Percentiles rank a stretch among this genome's conserved stretches.
Evolutionary conservation across 1,140 invertebrate genomes (phyloP).

Genomic region (Zaprionus camerounensis): DNA sequence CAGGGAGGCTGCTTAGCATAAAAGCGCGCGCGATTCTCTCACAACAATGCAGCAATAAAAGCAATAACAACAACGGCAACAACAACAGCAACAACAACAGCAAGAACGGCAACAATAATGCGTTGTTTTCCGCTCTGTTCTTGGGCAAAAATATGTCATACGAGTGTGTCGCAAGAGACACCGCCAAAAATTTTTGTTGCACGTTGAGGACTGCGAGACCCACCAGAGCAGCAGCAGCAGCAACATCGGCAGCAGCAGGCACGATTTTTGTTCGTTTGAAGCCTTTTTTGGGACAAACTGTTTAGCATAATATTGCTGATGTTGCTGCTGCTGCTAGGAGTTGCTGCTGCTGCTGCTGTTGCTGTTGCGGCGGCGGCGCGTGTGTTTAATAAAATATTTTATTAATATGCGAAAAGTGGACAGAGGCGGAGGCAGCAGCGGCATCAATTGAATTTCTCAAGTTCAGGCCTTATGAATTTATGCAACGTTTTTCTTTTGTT

Average conservation of each 20-base stretch:
- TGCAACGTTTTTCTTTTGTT: constrained; percentile 67
- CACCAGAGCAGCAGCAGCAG: not conserved
- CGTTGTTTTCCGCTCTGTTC: constrained; percentile 39
- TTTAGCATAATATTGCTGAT: constrained; percentile 76
- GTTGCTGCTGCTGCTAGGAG: constrained; percentile 14
- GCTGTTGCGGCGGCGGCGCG: constrained; percentile 62
- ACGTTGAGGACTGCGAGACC: constrained; percentile 30
- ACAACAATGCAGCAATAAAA: constrained; percentile 58
- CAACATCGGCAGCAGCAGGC: constrained; percentile 33
- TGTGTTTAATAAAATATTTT: constrained; percentile 84
- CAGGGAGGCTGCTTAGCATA: constrained; percentile 43
- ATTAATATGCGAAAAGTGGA: constrained; percentile 79
- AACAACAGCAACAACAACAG: constrained; percentile 10
- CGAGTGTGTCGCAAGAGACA: constrained; percentile 83
- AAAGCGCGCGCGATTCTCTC: not conserved
- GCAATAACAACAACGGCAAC: constrained; percentile 22
- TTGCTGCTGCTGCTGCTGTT: constrained; percentile 4
- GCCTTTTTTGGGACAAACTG: constrained; percentile 77
- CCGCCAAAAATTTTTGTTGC: constrained; percentile 84
- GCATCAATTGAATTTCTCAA: constrained; percentile 82
- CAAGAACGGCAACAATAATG: constrained; percentile 36
- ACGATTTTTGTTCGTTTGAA: constrained; percentile 81
- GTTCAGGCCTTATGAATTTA: constrained; percentile 79
- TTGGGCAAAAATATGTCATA: constrained; percentile 71
- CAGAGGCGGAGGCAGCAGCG: constrained; percentile 32